A percentile compares a stretch with the other conserved stretches of the same genome.
Evolutionary conservation across 2,797 vertebrate genomes (phyloP).

Genomic region (Alcedo atthis): DNA sequence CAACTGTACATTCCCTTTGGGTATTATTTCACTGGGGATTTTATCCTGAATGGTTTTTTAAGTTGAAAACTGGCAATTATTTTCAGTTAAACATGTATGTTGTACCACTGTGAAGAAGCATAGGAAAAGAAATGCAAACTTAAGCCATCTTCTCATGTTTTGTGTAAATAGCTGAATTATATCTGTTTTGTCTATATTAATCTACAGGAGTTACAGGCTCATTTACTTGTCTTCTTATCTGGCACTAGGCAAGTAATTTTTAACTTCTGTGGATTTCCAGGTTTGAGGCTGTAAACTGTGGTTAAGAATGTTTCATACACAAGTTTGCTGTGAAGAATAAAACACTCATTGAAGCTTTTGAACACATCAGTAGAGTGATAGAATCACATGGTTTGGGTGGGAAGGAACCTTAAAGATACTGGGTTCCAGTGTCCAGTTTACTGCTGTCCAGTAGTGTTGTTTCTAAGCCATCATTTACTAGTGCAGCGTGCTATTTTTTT

Average conservation of each 20-base stretch:
- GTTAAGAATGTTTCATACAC: not conserved
- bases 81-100: not conserved
- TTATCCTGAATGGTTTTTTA: conserved; percentile 11
- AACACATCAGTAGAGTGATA: not conserved
- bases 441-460: not conserved
- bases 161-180: not conserved
- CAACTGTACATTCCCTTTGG: not conserved
- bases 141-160: not conserved
- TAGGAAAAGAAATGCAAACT: not conserved
- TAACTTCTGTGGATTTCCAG: not conserved
- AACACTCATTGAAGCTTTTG: not conserved
- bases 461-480: not conserved
- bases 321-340: not conserved
- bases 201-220: not conserved
- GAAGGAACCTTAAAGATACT: not conserved
- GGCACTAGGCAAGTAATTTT: not conserved
- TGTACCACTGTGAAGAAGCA: not conserved
- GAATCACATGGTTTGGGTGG: not conserved
- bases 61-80: conserved; percentile 20
- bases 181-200: not conserved
- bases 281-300: not conserved
- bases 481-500: not conserved
- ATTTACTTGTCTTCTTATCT: not conserved
- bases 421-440: not conserved
- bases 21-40: not conserved